Evolutionary conservation across 2,888 invertebrate species (phyloP).

Genomic region (Sabellastarte sp.): DNA sequence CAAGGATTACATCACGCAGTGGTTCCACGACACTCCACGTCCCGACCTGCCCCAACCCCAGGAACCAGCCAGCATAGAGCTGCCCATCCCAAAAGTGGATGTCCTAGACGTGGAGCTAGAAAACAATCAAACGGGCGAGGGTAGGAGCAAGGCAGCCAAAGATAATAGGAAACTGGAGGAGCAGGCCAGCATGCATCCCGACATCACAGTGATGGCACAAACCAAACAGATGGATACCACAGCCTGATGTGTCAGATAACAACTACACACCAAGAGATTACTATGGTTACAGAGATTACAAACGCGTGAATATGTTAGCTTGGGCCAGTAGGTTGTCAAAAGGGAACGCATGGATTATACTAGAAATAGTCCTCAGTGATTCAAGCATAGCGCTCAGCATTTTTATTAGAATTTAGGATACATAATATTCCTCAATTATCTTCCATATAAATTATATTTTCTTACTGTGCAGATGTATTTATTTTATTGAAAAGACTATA

Average conservation of each 20-base stretch:
- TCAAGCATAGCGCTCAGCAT: too few relatives aligned
- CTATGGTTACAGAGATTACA: too few relatives aligned
- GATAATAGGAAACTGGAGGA: background rate
- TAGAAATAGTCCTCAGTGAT: too few relatives aligned
- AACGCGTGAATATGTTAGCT: too few relatives aligned
- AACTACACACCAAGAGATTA: too few relatives aligned
- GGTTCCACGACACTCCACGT: background rate
- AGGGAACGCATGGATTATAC: too few relatives aligned
- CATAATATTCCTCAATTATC: too few relatives aligned
- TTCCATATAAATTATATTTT: too few relatives aligned
- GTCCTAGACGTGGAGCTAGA: slow-evolving; percentile 4
- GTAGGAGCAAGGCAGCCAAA: background rate
- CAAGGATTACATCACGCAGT: slow-evolving; percentile 1
- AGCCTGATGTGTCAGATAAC: slow-evolving; percentile 1
- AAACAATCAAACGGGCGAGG: slow-evolving; percentile 6
- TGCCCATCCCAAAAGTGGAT: background rate
- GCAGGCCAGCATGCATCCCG: slow-evolving; percentile 2
- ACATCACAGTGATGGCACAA: background rate
- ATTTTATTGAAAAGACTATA: too few relatives aligned
- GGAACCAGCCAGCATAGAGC: background rate
- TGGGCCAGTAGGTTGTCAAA: too few relatives aligned
- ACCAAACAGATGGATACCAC: slow-evolving; percentile 1
- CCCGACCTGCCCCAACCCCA: background rate
- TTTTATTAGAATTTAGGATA: too few relatives aligned
- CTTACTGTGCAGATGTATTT: too few relatives aligned